Evolutionary conservation across 92 coral and sea anemone species (phyloP).

Genomic region (Palythoa heliodiscus): DNA sequence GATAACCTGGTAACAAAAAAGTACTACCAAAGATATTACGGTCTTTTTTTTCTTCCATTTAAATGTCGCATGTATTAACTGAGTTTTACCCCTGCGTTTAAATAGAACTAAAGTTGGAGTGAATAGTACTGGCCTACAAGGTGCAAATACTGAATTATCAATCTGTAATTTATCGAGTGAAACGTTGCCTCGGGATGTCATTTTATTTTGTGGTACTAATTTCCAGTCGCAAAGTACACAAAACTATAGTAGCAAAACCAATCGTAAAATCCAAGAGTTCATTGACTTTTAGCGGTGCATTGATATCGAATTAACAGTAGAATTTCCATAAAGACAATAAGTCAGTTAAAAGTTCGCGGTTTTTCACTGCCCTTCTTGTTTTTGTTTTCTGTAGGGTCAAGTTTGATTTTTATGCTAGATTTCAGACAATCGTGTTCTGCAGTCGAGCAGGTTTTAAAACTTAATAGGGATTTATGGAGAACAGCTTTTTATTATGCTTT

Average conservation of each 20-base stretch:
- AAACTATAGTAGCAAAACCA: neutral
- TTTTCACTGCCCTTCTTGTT: neutral
- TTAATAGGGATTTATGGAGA: neutral
- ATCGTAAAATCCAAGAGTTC: constrained; percentile 11
- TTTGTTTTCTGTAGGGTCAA: neutral
- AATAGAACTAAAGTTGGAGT: neutral
- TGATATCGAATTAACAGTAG: constrained; percentile 15
- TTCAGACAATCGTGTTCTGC: neutral
- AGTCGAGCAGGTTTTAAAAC: neutral
- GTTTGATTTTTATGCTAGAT: neutral
- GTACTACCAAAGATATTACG: neutral
- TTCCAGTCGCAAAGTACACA: neutral
- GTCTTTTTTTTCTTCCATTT: neutral
- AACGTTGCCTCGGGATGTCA: neutral
- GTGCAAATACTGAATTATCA: neutral
- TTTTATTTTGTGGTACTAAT: constrained; percentile 19
- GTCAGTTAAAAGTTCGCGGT: constrained; percentile 23
- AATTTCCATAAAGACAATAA: neutral
- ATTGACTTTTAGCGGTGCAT: constrained; percentile 17
- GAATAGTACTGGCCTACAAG: neutral
- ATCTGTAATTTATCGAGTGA: neutral
- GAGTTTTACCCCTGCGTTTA: neutral
- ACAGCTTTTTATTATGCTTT: too few relatives aligned
- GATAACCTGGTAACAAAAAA: neutral
- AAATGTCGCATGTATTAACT: neutral